These are phyloP conservation scores for Hydropsyche tenuis DNA, from an alignment of 1,140 invertebrate genomes.

Conservation along the genomic window DNA sequence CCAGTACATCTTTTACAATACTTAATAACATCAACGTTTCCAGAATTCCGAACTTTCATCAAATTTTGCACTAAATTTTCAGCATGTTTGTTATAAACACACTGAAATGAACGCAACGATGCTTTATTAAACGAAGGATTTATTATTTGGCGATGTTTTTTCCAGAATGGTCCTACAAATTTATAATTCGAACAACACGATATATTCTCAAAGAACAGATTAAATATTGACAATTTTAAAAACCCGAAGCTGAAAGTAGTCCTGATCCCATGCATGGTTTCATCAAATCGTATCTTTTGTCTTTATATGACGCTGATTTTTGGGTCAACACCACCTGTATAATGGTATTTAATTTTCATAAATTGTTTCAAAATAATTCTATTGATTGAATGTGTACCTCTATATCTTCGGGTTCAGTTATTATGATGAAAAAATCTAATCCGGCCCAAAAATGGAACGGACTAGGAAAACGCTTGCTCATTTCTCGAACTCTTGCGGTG, in stretches of 20 bases:
- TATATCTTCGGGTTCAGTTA: slow-evolving; percentile 37
- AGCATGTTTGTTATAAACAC: slow-evolving; percentile 19
- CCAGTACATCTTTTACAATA: slow-evolving; percentile 29
- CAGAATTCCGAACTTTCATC: neutral
- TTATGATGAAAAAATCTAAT: slow-evolving; percentile 14
- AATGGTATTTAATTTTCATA: neutral
- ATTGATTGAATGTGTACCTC: slow-evolving; percentile 20
- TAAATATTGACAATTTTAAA: neutral
- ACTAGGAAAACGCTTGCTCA: slow-evolving; percentile 13
- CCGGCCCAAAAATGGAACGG: slow-evolving; percentile 28
- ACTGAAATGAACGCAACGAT: neutral
- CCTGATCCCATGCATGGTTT: neutral
- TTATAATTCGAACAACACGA: neutral
- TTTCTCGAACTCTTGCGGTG: neutral
- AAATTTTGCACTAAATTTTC: slow-evolving; percentile 8
- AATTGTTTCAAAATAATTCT: neutral
- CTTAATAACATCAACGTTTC: neutral
- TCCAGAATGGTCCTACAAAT: slow-evolving; percentile 18
- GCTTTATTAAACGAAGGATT: slow-evolving; percentile 26
- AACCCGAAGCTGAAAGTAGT: slow-evolving; percentile 23
- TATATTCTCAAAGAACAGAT: neutral
- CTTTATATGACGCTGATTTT: neutral
- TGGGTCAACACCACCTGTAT: neutral
- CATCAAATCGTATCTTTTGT: slow-evolving; percentile 27
- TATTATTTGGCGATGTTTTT: slow-evolving; percentile 28